A percentile compares a stretch with the other conserved stretches of the same genome.
Conservation (phyloP, 2,888 invertebrate genomes). For the Zhengitettix transpicula region DNA sequence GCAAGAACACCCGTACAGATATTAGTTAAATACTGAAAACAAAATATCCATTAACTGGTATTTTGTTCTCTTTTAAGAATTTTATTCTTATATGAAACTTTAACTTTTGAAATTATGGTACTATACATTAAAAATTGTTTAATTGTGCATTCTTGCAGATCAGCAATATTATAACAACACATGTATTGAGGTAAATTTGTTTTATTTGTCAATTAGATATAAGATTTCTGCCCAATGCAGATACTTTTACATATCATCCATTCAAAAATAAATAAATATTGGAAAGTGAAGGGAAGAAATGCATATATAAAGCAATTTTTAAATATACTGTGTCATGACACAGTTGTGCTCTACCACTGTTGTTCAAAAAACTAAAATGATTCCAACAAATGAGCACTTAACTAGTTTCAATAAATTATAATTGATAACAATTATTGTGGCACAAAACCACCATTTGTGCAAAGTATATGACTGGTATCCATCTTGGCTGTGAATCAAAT, state of each 20-base stretch:
- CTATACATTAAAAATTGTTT: background rate
- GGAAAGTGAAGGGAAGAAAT: background rate
- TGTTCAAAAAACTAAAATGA: no score
- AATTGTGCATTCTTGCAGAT: conserved; percentile 17
- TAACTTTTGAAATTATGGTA: no score
- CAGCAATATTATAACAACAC: conserved; percentile 7
- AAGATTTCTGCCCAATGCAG: conserved; percentile 10
- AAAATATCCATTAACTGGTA: background rate
- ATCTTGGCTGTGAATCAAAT: no score
- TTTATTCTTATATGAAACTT: no score
- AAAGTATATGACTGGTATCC: no score
- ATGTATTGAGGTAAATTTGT: conserved; percentile 7
- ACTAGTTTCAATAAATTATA: no score
- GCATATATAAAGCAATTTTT: conserved; percentile 5
- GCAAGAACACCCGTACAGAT: conserved; percentile 39
- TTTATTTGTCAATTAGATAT: conserved; percentile 5
- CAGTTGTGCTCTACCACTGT: no score
- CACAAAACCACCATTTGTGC: no score
- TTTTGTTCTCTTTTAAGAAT: background rate
- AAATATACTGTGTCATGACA: background rate
- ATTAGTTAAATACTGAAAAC: conserved; percentile 6
- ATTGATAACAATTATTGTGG: no score
- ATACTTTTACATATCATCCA: conserved; percentile 5
- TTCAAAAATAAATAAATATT: background rate
- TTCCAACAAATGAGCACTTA: no score